Evolutionary conservation across 2,113 vertebrate genomes (phyloP).

Genomic region (Poicephalus meyeri): DNA sequence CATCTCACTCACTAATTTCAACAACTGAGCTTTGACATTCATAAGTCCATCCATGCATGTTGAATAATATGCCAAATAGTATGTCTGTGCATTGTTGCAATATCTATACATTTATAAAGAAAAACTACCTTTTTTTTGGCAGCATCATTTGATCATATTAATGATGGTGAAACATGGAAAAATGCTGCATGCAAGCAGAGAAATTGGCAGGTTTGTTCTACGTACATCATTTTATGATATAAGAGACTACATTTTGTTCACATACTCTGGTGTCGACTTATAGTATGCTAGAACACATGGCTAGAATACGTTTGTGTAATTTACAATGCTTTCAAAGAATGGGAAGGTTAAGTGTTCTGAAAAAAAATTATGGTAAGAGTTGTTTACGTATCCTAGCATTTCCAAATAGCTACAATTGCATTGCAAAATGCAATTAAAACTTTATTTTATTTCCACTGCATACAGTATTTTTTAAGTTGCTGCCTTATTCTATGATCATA

Average conservation of each 20-base stretch:
- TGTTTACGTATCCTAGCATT: background rate
- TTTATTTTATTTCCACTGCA: background rate
- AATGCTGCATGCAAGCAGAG: background rate
- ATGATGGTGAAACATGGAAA: background rate
- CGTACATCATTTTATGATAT: background rate
- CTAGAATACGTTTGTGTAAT: background rate
- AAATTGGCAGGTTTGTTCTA: background rate
- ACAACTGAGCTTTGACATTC: background rate
- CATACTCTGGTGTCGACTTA: background rate
- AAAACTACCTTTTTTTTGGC: background rate
- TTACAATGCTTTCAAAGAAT: background rate
- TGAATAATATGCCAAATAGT: background rate
- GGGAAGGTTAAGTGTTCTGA: background rate
- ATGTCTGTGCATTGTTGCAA: background rate
- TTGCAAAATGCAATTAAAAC: background rate
- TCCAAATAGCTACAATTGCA: background rate
- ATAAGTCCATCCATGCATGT: background rate
- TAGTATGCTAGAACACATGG: background rate
- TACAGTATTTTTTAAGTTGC: background rate
- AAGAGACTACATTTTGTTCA: background rate
- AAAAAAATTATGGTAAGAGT: background rate
- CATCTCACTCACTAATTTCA: background rate
- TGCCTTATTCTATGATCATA: background rate
- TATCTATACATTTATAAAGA: background rate
- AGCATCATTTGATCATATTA: background rate